Conservation (phyloP, 2,888 invertebrate species). For the Hoplodrina ambigua region DNA sequence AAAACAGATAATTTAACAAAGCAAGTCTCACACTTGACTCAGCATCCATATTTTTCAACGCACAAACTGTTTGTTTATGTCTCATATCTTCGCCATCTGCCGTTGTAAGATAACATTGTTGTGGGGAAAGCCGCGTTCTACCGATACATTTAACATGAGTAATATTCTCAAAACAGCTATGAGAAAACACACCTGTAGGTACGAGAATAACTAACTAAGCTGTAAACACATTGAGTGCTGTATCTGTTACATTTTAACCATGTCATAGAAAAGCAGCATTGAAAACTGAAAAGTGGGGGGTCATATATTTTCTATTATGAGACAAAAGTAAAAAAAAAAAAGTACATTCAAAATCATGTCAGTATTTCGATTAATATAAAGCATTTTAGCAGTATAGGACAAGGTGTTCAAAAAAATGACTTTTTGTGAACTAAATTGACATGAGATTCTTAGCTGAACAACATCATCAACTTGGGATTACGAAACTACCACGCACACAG, state of each 20-base stretch:
- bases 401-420: no score
- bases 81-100: constrained; percentile 8
- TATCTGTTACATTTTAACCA: neutral
- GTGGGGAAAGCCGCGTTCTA: neutral
- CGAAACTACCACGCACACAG: no score
- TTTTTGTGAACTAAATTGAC: no score
- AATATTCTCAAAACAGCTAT: constrained; percentile 21
- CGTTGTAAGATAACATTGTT: constrained; percentile 18
- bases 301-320: no score
- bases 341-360: no score
- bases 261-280: neutral
- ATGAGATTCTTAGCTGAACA: no score
- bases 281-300: no score
- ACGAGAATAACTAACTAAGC: constrained; percentile 6
- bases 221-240: constrained; percentile 4
- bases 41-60: constrained; percentile 5
- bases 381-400: no score
- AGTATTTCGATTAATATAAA: no score
- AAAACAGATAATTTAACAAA: neutral
- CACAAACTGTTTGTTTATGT: constrained; percentile 25
- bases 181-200: constrained; percentile 32
- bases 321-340: no score
- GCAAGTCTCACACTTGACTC: neutral
- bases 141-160: constrained; percentile 28
- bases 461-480: no score